Base-by-base conservation (phyloP, 2,113 vertebrate species). In the Erpornis zantholeuca region DNA sequence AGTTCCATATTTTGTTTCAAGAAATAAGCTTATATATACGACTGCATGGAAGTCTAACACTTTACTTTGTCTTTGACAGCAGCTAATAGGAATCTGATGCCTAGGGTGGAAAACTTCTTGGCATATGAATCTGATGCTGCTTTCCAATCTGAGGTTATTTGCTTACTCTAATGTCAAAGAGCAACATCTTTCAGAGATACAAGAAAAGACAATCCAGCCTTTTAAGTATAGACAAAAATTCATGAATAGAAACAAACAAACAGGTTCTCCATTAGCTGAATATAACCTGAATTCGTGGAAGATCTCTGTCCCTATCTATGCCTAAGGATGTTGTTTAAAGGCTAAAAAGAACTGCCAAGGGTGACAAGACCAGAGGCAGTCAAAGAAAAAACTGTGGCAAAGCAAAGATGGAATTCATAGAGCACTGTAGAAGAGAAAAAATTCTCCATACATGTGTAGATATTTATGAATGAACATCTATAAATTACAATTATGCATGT, bases 401-500 rank as follows among this genome's bases (percentile, higher is more conserved):
- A 86, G 8, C n/a, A 80, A 53, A 86, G 23, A 36, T 3, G 2
- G 6, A 78, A 85, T 27, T 45, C 24, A 40, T 1, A 86, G 10
- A 22, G 54, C 1, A 16, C 17, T n/a, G 12, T 16, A 33, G 11
- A 50, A 15, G 24, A 35, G n/a, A 27, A 60, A 64, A 82, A 42
- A 56, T 15, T 1, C 15, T 12, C 25, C 1, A 47, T 10, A 25
- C 4, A 29, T 0, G 2, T 61, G 15, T 60, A 59, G 21, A 5
- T 65, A 73, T 31, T 77, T 35, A 71, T 13, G 12, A 24, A 38
- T 17, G 8, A 68, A 59, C 33, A 22, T 14, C 42, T 60, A 36
- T 14, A 56, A 76, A 60, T 52, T 47, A 80, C 5, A 72, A 44
- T 40, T 49, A 63, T 4, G 19, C 24, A n/a, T 13, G 11, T 45